phyloP scores from a whole-genome alignment of 2,888 invertebrate genomes.

The Nomada flava region DNA sequence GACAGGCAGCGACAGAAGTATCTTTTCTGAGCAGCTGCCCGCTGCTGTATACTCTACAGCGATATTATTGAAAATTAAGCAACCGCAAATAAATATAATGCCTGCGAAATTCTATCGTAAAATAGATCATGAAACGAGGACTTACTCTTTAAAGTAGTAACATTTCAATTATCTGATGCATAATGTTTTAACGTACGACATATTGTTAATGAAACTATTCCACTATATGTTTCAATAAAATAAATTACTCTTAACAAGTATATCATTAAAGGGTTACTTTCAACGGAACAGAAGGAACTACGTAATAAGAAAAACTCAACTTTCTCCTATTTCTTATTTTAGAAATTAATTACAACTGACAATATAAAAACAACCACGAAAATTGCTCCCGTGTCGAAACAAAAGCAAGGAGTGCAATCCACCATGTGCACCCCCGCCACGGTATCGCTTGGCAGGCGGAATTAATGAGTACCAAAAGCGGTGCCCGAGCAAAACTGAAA shows the following conservation, averaged over 20 bases:
- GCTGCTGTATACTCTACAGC: neutral
- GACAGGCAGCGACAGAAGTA: constrained; percentile 28
- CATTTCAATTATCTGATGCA: too few species aligned
- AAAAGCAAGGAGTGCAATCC: constrained; percentile 7
- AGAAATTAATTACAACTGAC: too few species aligned
- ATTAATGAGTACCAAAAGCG: constrained; percentile 37
- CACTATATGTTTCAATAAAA: too few species aligned
- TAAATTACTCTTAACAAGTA: too few species aligned
- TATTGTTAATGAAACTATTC: neutral
- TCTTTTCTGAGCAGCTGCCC: constrained; percentile 43
- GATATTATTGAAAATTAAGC: constrained; percentile 12
- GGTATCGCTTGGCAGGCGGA: constrained; percentile 39
- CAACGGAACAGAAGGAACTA: too few species aligned
- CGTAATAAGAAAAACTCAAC: too few species aligned
- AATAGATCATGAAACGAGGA: too few species aligned
- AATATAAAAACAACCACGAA: constrained; percentile 21
- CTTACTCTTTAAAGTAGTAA: too few species aligned
- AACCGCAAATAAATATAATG: too few species aligned
- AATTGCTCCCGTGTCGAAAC: constrained; percentile 10
- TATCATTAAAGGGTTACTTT: too few species aligned
- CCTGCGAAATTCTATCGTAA: neutral
- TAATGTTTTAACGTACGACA: too few species aligned
- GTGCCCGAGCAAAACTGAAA: constrained; percentile 26
- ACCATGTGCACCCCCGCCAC: constrained; percentile 7
- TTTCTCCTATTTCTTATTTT: too few species aligned